phyloP scores from a whole-genome alignment of 2,113 vertebrate genomes.

The Hirundichthys speculiger region DNA sequence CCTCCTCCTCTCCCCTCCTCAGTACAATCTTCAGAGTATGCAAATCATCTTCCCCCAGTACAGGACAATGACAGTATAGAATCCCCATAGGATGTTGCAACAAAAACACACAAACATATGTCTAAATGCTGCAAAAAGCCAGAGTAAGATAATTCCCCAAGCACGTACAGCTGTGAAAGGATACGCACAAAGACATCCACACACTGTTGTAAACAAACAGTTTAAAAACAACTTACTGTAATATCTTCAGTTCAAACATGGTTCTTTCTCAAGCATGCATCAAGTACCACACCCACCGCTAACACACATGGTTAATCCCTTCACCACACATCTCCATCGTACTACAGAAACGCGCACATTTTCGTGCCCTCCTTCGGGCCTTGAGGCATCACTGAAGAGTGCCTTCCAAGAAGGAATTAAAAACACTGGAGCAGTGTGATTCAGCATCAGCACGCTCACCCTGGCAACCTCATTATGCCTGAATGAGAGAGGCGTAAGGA shows the following conservation, averaged over 20 bases:
- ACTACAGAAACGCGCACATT: slow-evolving; percentile 24
- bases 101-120: slow-evolving; percentile 54
- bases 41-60: slow-evolving; percentile 48
- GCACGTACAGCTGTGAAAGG: slow-evolving; percentile 29
- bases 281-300: slow-evolving; percentile 53
- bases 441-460: slow-evolving; percentile 15
- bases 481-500: slow-evolving; percentile 9
- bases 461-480: slow-evolving; percentile 15
- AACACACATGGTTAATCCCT: slow-evolving; percentile 37
- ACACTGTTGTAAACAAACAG: slow-evolving; percentile 20
- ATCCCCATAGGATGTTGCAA: slow-evolving; percentile 42
- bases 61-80: slow-evolving; percentile 26
- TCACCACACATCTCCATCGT: slow-evolving; percentile 4
- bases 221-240: slow-evolving; percentile 18
- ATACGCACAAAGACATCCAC: slow-evolving; percentile 33
- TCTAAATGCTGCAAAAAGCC: slow-evolving; percentile 7
- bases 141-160: slow-evolving; percentile 26
- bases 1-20: no score
- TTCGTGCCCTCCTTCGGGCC: slow-evolving; percentile 26
- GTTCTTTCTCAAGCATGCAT: slow-evolving; percentile 45
- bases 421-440: slow-evolving; percentile 25
- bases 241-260: slow-evolving; percentile 59
- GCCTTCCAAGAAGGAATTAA: slow-evolving; percentile 40
- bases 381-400: slow-evolving; percentile 11
- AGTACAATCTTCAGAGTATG: slow-evolving; percentile 44